Evolutionary conservation across 1,140 invertebrate genomes (phyloP).

Genomic region (Latrodectus geometricus): DNA sequence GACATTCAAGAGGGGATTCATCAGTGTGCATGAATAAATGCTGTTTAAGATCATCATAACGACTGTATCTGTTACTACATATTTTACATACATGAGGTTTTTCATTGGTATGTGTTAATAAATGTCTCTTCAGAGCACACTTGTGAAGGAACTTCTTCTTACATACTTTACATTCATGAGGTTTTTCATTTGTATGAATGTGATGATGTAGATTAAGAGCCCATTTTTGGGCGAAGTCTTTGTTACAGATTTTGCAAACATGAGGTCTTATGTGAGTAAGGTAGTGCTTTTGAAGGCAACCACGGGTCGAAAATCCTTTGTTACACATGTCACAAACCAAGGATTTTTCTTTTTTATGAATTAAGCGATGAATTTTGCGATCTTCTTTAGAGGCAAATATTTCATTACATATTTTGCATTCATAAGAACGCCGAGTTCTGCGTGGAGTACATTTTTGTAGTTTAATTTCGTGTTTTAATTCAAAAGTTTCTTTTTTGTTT

Average conservation of each 20-base stretch:
- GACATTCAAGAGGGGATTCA: not conserved
- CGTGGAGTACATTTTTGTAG: too few species aligned
- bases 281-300: not conserved
- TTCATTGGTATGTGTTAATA: not conserved
- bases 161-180: constrained; percentile 1
- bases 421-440: not conserved
- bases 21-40: not conserved
- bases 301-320: not conserved
- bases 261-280: not conserved
- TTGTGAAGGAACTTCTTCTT: not conserved
- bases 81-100: constrained; percentile 15
- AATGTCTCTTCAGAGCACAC: not conserved
- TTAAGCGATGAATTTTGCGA: not conserved
- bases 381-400: not conserved
- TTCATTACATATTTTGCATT: not conserved
- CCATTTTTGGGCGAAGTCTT: not conserved
- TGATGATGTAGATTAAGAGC: not conserved
- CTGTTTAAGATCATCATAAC: not conserved
- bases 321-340: not conserved
- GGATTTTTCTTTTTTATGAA: not conserved
- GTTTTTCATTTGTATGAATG: not conserved
- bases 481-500: too few species aligned
- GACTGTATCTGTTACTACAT: not conserved
- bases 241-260: not conserved
- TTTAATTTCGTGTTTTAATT: too few species aligned